Base-by-base conservation (phyloP, 2,113 vertebrate genomes). In the Podiceps cristatus region DNA sequence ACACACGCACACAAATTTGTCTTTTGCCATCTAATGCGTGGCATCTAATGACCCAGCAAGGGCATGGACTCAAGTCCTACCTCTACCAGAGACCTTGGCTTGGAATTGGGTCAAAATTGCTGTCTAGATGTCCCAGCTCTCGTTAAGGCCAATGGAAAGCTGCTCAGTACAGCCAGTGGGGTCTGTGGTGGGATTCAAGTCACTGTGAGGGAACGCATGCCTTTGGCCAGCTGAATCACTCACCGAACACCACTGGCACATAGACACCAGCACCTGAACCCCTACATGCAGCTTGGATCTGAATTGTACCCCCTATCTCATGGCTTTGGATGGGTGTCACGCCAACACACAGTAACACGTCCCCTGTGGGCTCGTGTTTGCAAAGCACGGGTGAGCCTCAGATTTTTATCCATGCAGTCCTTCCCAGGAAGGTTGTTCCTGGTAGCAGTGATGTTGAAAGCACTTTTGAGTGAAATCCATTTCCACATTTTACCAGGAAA, bases 331-430 rank as follows among this genome's bases (percentile, higher is more conserved):
- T 35, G 60, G 22, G 9, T 18, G 52, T 63, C 50, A 42, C 13
- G 23, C 29, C 13, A 23, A 42, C 13, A 6, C 13, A 14, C 10
- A 56, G 66, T 22, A n/a, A 71, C 2, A 0, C 5, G 15, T 63
- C 20, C 25, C 10, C 52, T 44, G 31, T 0, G 2, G 15, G 28
- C 24, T 60, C 33, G 25, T 77, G 22, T 50, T 74, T 47, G n/a
- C 1, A 1, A 64, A 53, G 28, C 2, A 0, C 7, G 13, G 22
- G 24, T 66, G 87, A 67, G 11, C 23, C 28, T 64, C 1, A 0
- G 25, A 15, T 35, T 42, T 42, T 42, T 42, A 42, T 42, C 11
- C 42, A 42, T 42, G 9, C 53, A 55, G 28, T 82, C 16, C 40
- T 86, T 73, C 33, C 18, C 27, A 73, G 44, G 55, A 64, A 85